These are phyloP conservation scores for Arvicanthis niloticus DNA, from an alignment of 2,113 vertebrate genomes.

Conservation along the genomic window DNA sequence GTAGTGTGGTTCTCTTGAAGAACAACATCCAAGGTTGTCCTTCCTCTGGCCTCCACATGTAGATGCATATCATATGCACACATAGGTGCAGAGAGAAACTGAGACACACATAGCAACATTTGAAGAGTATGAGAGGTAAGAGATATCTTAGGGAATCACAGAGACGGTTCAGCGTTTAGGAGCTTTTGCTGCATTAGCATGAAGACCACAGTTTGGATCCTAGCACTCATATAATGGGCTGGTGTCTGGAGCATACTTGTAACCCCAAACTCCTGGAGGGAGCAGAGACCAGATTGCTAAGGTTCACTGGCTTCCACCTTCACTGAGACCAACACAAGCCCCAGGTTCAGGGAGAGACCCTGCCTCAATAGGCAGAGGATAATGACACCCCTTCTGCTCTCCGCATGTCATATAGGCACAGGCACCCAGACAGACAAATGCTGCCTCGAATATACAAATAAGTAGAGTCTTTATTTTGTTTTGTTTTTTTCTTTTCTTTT, in stretches of 20 bases:
- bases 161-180: background rate
- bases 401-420: background rate
- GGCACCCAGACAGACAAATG: background rate
- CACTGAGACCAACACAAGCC: background rate
- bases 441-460: background rate
- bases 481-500: too few relatives aligned
- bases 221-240: background rate
- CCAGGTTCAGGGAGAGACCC: background rate
- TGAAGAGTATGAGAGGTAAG: background rate
- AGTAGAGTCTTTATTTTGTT: too few relatives aligned
- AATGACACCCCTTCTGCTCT: background rate
- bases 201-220: background rate
- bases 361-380: background rate
- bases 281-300: background rate
- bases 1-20: background rate
- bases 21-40: background rate
- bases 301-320: background rate
- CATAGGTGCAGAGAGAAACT: background rate
- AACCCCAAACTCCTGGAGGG: background rate
- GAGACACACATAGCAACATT: background rate
- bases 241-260: background rate
- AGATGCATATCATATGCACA: background rate
- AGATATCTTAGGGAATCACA: background rate
- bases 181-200: background rate
- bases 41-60: background rate